Conservation (phyloP, 1,140 invertebrate genomes). For the Ganaspis sp. region DNA sequence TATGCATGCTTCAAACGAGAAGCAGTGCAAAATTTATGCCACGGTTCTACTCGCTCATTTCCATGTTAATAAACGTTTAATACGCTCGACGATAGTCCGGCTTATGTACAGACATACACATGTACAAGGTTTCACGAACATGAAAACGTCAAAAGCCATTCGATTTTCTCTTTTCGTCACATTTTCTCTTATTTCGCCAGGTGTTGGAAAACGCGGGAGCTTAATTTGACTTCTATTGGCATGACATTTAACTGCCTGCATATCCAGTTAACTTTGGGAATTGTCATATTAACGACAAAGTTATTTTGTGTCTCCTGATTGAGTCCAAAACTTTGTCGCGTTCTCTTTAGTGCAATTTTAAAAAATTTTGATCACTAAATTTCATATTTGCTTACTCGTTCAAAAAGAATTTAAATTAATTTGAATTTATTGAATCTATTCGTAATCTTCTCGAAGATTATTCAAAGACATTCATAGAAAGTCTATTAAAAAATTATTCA, state of each 20-base stretch:
- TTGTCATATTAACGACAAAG: neutral
- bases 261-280: constrained; percentile 2
- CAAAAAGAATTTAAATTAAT: no score
- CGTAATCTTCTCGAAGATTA: no score
- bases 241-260: constrained; percentile 2
- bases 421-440: no score
- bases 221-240: constrained; percentile 2
- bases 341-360: neutral
- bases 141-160: constrained; percentile 7
- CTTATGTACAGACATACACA: neutral
- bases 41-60: constrained; percentile 9
- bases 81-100: neutral
- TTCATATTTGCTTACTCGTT: no score
- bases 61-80: constrained; percentile 23
- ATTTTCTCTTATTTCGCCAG: neutral
- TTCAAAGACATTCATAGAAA: no score
- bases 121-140: neutral
- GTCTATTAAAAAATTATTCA: no score
- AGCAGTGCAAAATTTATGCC: constrained; percentile 12
- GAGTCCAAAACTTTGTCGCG: neutral
- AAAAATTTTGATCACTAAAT: no score
- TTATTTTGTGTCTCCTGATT: neutral
- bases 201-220: neutral
- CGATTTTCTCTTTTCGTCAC: neutral
- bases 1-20: neutral